Percentiles rank a stretch among this genome's conserved stretches.
Conservation (phyloP, 64 coral and sea anemone genomes). For the Dendronephthya gigantea region DNA sequence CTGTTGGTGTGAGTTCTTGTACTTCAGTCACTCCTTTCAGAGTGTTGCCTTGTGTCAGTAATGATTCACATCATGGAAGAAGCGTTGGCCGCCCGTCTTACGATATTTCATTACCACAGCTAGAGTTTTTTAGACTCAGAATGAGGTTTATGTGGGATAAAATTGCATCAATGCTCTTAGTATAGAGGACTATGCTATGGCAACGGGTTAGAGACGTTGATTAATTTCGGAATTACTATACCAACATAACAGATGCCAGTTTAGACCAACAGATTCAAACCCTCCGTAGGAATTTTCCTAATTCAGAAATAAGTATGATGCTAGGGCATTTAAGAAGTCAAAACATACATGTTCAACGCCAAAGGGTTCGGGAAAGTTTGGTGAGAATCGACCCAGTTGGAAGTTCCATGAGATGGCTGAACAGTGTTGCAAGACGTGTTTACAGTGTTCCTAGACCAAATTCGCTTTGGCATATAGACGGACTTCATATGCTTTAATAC, state of each 20-base stretch:
- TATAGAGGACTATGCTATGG: background rate
- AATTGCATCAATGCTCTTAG: background rate
- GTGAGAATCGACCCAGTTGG: background rate
- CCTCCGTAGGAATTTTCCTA: background rate
- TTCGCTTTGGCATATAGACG: constrained; percentile 36
- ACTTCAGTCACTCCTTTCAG: background rate
- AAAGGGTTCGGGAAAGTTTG: background rate
- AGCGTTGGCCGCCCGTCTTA: background rate
- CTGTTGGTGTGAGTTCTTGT: background rate
- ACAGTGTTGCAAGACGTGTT: background rate
- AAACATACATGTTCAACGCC: background rate
- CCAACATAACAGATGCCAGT: background rate
- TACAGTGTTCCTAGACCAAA: constrained; percentile 31
- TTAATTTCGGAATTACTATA: background rate
- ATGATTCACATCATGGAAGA: background rate
- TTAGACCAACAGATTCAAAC: background rate
- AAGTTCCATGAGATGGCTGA: background rate
- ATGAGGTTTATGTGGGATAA: background rate
- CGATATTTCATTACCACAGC: background rate
- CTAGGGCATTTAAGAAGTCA: background rate
- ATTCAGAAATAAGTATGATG: background rate
- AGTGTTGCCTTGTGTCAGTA: background rate
- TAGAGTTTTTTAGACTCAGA: background rate
- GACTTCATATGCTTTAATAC: constrained; percentile 24
- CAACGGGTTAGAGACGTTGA: background rate